Evolutionary conservation across 2,113 vertebrate genomes (phyloP).

Genomic region (Megaceryle maxima): DNA sequence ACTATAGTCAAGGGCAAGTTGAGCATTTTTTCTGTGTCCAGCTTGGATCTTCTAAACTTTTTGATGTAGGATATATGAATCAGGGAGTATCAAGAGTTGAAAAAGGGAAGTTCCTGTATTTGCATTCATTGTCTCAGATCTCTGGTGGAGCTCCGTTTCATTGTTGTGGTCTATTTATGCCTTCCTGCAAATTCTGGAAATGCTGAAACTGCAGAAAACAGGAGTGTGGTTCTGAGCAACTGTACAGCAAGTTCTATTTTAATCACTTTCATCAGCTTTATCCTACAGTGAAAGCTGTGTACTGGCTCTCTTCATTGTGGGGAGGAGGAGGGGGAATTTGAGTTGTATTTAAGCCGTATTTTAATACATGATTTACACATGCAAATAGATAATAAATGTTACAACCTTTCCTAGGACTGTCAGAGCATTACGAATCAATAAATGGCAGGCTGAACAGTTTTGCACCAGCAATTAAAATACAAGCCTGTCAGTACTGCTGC

Average conservation of each 20-base stretch:
- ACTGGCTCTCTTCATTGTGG: background rate
- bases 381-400: conserved; percentile 25
- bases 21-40: background rate
- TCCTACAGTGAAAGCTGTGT: conserved; percentile 1
- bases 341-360: background rate
- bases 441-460: background rate
- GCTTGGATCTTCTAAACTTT: background rate
- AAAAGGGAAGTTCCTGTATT: conserved; percentile 66
- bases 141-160: conserved; percentile 68
- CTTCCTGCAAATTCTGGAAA: conserved; percentile 69
- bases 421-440: background rate
- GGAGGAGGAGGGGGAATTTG: background rate
- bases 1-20: background rate
- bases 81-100: background rate
- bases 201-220: conserved; percentile 66
- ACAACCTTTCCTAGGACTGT: background rate
- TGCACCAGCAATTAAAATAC: background rate
- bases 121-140: conserved; percentile 52
- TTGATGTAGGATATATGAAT: background rate
- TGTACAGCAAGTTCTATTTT: conserved; percentile 52
- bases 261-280: conserved; percentile 43
- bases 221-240: conserved; percentile 20
- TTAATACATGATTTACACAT: background rate
- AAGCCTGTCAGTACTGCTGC: background rate
- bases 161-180: conserved; percentile 64